phyloP scores from a whole-genome alignment of 1,140 invertebrate genomes.

The Neodiprion pinetum region DNA sequence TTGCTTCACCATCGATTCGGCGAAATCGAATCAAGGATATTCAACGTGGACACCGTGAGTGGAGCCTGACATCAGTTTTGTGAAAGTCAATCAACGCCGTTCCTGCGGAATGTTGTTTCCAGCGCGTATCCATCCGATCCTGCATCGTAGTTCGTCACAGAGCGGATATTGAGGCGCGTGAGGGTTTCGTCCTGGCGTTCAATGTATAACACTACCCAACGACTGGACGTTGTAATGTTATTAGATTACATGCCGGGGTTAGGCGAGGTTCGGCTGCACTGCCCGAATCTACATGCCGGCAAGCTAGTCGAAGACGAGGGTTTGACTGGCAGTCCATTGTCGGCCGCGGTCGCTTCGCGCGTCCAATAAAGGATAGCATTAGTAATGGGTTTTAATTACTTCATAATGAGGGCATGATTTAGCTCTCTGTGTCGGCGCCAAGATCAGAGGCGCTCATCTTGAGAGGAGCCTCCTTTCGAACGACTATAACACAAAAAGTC shows the following conservation, averaged over 20 bases:
- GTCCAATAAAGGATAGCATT: constrained; percentile 59
- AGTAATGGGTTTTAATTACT: constrained; percentile 64
- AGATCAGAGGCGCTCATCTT: constrained; percentile 29
- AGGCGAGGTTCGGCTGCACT: background rate
- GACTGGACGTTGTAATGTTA: constrained; percentile 37
- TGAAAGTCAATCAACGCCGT: too few species aligned
- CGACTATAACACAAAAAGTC: background rate
- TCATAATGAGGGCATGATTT: constrained; percentile 61
- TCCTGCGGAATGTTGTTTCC: too few species aligned
- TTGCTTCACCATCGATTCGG: background rate
- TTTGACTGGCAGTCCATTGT: constrained; percentile 56
- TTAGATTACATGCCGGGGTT: constrained; percentile 42
- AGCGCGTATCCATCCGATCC: too few species aligned
- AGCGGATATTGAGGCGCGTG: constrained; percentile 55
- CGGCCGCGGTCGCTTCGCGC: constrained; percentile 35
- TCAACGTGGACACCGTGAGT: background rate
- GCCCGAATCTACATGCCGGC: constrained; percentile 6
- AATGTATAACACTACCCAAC: constrained; percentile 15
- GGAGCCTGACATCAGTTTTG: too few species aligned
- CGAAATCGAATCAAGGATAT: background rate
- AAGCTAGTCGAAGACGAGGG: constrained; percentile 49
- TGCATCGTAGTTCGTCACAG: background rate
- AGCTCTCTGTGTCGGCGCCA: constrained; percentile 51
- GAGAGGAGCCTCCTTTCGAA: constrained; percentile 23
- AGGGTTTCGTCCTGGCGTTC: constrained; percentile 27